Base-by-base conservation (phyloP, 2,113 vertebrate genomes). In the Platysteira castanea region DNA sequence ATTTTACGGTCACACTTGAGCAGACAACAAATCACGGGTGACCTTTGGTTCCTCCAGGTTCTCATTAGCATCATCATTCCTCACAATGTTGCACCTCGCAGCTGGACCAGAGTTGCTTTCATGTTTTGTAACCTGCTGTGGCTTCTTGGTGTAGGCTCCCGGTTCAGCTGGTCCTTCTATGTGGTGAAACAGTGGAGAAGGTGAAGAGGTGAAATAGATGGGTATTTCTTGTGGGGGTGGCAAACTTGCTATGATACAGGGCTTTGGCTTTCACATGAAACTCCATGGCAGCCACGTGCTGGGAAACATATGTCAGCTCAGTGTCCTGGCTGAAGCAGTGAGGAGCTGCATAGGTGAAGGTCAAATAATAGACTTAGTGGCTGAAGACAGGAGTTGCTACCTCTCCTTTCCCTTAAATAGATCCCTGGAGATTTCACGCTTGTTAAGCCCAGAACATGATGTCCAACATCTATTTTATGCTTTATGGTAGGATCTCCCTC, bases 301-400 rank as follows among this genome's bases (percentile, higher is more conserved):
- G 4, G 49, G n/a, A 61, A 44, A 30, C 0, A 0, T 11, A 21
- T 0, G 0, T n/a, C 37, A 47, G 37, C 46, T 0, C 0, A 23
- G 53, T 56, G 33, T 77, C 64, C 35, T 5, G 12, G 30, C 33
- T 73, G 54, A 63, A 91, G 57, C 26, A 31, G 31, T 11, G 63
- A 68, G 41, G 49, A 73, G 19, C 64, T 87, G 23, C 14, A 10
- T 3, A 21, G 44, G 28, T 44, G 44, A 49, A 49, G 27, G 53
- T 53, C 33, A 56, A 11, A 49, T 37, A 56, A 42, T 53, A 79
- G 12, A 15, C 17, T 23, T 20, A 13, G 12, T 74, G 37, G 5
- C 41, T 88, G 37, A 26, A 90, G 59, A 50, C 13, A 24, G 0
- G 4, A 42, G 26, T 39, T 2, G 2, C 30, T 74, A 7, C 24